Base-by-base conservation (phyloP, 2,888 invertebrate genomes). In the Pemphredon lugubris region DNA sequence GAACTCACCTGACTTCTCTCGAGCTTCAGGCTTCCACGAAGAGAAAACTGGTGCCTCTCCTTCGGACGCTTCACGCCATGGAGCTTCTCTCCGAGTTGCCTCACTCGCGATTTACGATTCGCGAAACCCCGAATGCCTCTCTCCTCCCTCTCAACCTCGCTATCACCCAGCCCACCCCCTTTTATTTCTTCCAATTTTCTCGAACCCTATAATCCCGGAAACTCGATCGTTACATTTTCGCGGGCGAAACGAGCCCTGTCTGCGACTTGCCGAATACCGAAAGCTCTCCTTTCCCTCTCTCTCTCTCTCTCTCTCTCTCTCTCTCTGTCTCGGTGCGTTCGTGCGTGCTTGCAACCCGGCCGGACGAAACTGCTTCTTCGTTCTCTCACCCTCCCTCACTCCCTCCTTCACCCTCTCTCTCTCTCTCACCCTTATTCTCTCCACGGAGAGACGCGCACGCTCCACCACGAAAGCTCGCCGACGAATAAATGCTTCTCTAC, bases 381-480 rank as follows among this genome's bases (percentile, higher is more conserved):
- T 9, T 53, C 51, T 34, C 26, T 20, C 51, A 6, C 16, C 11
- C 32, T 50, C 50, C 14, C 11, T 20, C 40, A 44, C 42, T 14
- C 39, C 48, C 40, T 21, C 57, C 34, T 13, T 23, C 47, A 53
- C 26, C 40, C 40, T 26, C 7, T 26, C 26, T 26, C 26, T 45
- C 9, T 51, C 16, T 7, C 34, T 34, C 21, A 54, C 11, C 9
- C 26, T 55, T n/a, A 4, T 11, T 40, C n/a, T 39, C 18, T 26
- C 26, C 61, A 16, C 21, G n/a, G 18, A 26, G 20, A 40, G 61
- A 13, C 75, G 68, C 79, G 65, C 72, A 73, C 80, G 21, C 67
- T 73, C 55, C 50, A 45, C 44, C 61, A 63, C 65, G 77, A 60
- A 68, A 71, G 77, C 71, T 71, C 71, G 77, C 37, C 68, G 81